phyloP scores from a whole-genome alignment of 2,113 vertebrate species.

The Phalacrocorax brasilianus region DNA sequence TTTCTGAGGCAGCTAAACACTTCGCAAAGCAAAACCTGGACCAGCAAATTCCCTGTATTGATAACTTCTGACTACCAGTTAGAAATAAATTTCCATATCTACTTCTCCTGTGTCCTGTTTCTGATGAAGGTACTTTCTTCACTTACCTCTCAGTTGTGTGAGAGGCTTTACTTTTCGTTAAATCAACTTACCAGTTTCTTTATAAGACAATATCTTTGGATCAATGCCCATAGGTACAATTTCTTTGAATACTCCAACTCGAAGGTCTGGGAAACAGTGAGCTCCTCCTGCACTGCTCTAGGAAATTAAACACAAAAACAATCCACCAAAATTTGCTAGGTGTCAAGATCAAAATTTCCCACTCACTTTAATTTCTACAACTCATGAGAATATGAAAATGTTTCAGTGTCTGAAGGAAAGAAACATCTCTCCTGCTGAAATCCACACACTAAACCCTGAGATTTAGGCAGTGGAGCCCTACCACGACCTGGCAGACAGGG shows the following conservation, averaged over 20 bases:
- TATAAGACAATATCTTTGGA: constrained; percentile 85
- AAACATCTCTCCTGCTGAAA: neutral
- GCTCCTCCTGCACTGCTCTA: constrained; percentile 89
- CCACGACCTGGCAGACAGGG: fast-evolving
- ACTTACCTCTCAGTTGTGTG: neutral
- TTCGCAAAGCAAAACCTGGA: neutral
- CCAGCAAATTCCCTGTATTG: neutral
- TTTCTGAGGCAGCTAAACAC: neutral
- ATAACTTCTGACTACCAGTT: neutral
- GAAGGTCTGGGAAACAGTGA: constrained; percentile 88
- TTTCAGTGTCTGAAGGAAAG: neutral
- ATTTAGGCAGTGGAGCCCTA: neutral
- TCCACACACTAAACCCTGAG: neutral
- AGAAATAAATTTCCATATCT: neutral
- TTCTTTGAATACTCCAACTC: constrained; percentile 89
- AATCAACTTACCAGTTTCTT: constrained; percentile 82
- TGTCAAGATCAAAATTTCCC: neutral
- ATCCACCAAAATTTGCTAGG: neutral
- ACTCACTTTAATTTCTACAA: neutral
- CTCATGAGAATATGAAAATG: neutral
- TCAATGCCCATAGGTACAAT: constrained; percentile 96
- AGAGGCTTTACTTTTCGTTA: neutral
- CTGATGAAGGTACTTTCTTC: neutral
- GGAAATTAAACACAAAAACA: constrained; percentile 44
- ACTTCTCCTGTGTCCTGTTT: neutral